Conservation (phyloP, 2,113 vertebrate genomes). For the Antechinus stuartii region DNA sequence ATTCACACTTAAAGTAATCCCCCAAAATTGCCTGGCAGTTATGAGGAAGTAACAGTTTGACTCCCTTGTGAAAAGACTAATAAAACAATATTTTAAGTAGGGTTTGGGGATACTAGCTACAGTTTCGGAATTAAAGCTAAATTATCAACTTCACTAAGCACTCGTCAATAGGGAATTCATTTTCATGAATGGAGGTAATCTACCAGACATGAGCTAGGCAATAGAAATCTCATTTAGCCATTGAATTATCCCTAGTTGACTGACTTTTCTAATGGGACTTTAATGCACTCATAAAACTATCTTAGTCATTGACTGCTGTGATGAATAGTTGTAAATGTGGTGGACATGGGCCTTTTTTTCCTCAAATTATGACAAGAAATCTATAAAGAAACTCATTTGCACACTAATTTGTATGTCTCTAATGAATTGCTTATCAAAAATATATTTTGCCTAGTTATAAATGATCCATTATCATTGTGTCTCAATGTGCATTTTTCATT, state of each 20-base stretch:
- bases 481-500: constrained; percentile 3
- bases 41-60: constrained; percentile 81
- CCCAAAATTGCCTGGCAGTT: constrained; percentile 83
- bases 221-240: constrained; percentile 67
- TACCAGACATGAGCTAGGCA: constrained; percentile 52
- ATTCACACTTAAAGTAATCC: constrained; percentile 85
- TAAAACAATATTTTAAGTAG: constrained; percentile 77
- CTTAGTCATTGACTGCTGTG: constrained; percentile 22
- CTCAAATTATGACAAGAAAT: constrained; percentile 63
- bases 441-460: constrained; percentile 35
- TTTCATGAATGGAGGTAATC: constrained; percentile 79
- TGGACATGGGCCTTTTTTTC: constrained; percentile 65
- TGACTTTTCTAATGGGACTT: constrained; percentile 58
- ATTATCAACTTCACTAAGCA: constrained; percentile 68
- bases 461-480: constrained; percentile 20
- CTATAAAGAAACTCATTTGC: constrained; percentile 56
- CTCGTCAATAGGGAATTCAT: constrained; percentile 71
- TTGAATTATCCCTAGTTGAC: constrained; percentile 69
- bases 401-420: constrained; percentile 23
- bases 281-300: constrained; percentile 63
- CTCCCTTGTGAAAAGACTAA: constrained; percentile 80
- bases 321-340: constrained; percentile 63
- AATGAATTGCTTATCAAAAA: constrained; percentile 48
- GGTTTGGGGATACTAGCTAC: constrained; percentile 67
- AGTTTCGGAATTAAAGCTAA: constrained; percentile 65